A percentile compares a stretch with the other conserved stretches of the same genome.
Evolutionary conservation across 2,888 invertebrate genomes (phyloP).

Genomic region (Microdon myrmicae): DNA sequence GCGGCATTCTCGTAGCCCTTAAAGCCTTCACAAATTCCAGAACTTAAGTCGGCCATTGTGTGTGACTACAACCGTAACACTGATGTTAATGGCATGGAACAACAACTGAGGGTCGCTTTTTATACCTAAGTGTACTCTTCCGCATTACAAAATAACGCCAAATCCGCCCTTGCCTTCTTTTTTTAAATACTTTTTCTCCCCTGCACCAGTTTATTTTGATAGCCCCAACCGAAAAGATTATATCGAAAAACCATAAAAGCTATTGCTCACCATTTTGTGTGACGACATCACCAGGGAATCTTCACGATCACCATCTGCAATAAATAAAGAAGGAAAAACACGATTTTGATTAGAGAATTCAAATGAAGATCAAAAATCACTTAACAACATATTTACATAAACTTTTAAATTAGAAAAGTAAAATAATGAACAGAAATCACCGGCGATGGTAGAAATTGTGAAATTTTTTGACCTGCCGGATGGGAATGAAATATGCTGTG

Average conservation of each 20-base stretch:
- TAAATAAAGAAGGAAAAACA: slow-evolving; percentile 14
- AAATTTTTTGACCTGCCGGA: slow-evolving; percentile 35
- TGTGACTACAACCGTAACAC: slow-evolving; percentile 45
- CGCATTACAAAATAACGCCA: too few species aligned
- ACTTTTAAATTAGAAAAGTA: too few species aligned
- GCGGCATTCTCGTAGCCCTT: too few species aligned
- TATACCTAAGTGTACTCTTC: background rate
- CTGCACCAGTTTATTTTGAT: too few species aligned
- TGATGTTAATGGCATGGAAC: slow-evolving; percentile 44
- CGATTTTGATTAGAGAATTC: too few species aligned
- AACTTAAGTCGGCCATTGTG: too few species aligned
- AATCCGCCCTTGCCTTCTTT: too few species aligned
- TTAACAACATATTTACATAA: too few species aligned
- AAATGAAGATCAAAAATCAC: too few species aligned
- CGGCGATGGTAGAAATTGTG: slow-evolving; percentile 2
- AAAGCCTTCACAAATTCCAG: too few species aligned
- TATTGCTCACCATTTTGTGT: slow-evolving; percentile 42
- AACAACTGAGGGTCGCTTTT: slow-evolving; percentile 33
- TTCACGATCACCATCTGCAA: slow-evolving; percentile 46
- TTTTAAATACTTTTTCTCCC: too few species aligned
- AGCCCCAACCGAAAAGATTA: background rate
- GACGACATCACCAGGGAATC: slow-evolving; percentile 42
- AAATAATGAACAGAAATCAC: slow-evolving; percentile 9
- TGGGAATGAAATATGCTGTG: slow-evolving; percentile 27
- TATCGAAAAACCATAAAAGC: background rate